Conservation (phyloP, 2,888 invertebrate species). For the Orchesella flavescens region DNA sequence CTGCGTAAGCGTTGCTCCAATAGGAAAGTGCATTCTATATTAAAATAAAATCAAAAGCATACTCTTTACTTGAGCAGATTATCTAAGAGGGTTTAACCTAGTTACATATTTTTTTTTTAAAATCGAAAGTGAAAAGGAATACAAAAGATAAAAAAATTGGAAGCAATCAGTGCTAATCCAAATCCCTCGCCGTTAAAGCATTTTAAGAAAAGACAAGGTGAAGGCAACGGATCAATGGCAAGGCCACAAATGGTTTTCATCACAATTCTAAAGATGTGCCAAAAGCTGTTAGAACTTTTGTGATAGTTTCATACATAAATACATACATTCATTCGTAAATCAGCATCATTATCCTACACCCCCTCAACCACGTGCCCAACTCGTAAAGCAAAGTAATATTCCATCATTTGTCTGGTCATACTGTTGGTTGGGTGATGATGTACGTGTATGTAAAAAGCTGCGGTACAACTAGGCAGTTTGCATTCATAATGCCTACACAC, state of each 20-base stretch:
- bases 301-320: too few species aligned
- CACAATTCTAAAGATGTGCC: neutral
- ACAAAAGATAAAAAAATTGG: too few species aligned
- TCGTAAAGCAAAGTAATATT: conserved; percentile 1
- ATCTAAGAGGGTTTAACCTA: too few species aligned
- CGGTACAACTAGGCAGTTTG: neutral
- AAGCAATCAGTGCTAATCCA: too few species aligned
- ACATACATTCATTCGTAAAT: neutral
- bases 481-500: conserved; percentile 36
- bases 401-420: neutral
- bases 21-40: too few species aligned
- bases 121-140: too few species aligned
- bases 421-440: neutral
- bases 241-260: conserved; percentile 26
- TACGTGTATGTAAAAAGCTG: neutral
- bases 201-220: neutral
- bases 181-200: too few species aligned
- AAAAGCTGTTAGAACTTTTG: neutral
- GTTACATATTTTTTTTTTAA: too few species aligned
- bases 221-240: conserved; percentile 44
- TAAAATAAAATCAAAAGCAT: too few species aligned
- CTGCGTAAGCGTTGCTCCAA: too few species aligned
- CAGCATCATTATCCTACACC: neutral
- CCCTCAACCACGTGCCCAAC: conserved; percentile 34
- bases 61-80: too few species aligned